These are phyloP conservation scores for Nephrotoma guestfalica DNA, from an alignment of 2,888 invertebrate species.

Conservation along the genomic window DNA sequence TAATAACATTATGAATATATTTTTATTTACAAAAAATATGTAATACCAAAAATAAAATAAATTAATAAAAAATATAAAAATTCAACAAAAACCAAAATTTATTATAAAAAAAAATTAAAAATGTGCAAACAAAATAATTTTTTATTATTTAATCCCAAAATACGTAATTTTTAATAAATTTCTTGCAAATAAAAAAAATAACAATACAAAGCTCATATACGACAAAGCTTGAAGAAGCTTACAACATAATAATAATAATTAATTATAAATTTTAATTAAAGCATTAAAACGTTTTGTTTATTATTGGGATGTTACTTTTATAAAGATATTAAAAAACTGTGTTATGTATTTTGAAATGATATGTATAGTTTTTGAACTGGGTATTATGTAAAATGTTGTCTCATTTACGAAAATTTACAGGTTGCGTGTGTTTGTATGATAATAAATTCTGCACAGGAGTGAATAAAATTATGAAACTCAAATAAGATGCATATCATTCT, in stretches of 20 bases:
- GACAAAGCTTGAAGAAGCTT: neutral
- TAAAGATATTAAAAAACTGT: neutral
- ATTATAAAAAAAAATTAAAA: conserved; percentile 2
- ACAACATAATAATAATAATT: neutral
- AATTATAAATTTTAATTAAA: neutral
- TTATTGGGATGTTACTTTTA: neutral
- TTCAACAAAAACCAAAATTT: neutral
- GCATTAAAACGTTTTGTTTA: neutral
- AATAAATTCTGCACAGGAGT: neutral
- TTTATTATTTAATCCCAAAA: neutral
- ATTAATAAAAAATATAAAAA: neutral
- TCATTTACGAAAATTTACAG: neutral
- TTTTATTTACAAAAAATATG: neutral
- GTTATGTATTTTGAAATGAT: neutral
- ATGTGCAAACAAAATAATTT: neutral
- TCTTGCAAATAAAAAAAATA: neutral
- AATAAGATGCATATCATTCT: no score
- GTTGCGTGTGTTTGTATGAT: neutral
- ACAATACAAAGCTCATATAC: neutral
- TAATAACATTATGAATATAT: neutral
- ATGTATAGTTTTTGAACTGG: neutral
- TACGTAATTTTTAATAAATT: neutral
- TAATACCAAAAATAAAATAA: neutral
- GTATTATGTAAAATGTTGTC: neutral
- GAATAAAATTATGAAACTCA: neutral